Evolutionary conservation across 2,888 invertebrate genomes (phyloP).

Genomic region (Drosophila neonasuta): DNA sequence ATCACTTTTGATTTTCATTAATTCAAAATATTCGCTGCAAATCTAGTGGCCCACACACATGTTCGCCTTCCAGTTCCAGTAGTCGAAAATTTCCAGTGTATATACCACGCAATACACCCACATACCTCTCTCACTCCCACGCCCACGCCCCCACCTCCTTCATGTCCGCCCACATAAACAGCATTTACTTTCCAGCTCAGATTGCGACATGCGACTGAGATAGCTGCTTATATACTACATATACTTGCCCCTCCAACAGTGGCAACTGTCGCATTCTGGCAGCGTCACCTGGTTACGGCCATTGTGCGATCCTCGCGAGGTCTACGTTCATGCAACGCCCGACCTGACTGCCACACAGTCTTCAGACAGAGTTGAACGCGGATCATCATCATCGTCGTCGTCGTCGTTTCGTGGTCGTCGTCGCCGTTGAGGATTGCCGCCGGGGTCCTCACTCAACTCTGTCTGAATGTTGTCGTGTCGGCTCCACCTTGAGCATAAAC

Average conservation of each 20-base stretch:
- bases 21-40: background rate
- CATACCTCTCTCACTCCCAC: background rate
- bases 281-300: conserved; percentile 37
- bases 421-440: conserved; percentile 64
- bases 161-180: background rate
- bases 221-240: conserved; percentile 64
- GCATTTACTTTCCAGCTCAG: conserved; percentile 26
- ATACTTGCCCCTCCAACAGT: conserved; percentile 15
- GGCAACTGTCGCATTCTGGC: conserved; percentile 50
- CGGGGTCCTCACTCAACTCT: conserved; percentile 76
- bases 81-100: conserved; percentile 69
- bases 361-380: conserved; percentile 82
- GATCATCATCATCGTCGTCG: conserved; percentile 71
- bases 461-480: conserved; percentile 80
- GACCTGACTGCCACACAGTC: conserved; percentile 71
- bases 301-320: conserved; percentile 67
- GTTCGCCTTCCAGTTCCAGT: conserved; percentile 41
- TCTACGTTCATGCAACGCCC: conserved; percentile 31
- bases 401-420: conserved; percentile 61
- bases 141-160: background rate
- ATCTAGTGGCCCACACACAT: conserved; percentile 17
- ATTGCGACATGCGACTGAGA: conserved; percentile 44
- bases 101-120: conserved; percentile 48
- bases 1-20: background rate
- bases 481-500: conserved; percentile 37